Conservation (phyloP, 2,888 invertebrate genomes). For the Apoderus coryli region DNA sequence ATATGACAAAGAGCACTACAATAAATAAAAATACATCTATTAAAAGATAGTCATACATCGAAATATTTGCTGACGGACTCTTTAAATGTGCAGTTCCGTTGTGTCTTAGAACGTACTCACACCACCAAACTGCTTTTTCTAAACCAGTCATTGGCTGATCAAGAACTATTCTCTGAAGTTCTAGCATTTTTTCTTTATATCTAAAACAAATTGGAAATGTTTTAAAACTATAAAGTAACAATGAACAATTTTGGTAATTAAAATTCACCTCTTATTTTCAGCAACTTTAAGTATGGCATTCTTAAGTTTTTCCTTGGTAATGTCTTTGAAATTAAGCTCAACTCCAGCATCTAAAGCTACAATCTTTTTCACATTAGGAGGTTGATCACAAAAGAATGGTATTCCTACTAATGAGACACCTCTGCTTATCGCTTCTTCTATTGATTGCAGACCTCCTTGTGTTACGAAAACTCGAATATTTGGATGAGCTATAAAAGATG, state of each 20-base stretch:
- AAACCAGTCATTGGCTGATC: conserved; percentile 19
- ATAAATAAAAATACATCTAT: too few species aligned
- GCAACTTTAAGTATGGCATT: conserved; percentile 20
- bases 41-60: too few species aligned
- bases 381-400: conserved; percentile 25
- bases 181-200: conserved; percentile 17
- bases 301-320: conserved; percentile 21
- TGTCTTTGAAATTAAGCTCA: conserved; percentile 19
- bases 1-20: too few species aligned
- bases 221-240: too few species aligned
- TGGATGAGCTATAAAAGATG: conserved; percentile 23
- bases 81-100: conserved; percentile 33
- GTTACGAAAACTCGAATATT: conserved; percentile 23
- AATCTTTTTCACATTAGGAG: conserved; percentile 20
- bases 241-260: too few species aligned
- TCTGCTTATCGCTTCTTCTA: conserved; percentile 22
- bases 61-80: too few species aligned
- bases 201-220: conserved; percentile 15
- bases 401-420: conserved; percentile 23
- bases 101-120: conserved; percentile 36
- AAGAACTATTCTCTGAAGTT: conserved; percentile 15
- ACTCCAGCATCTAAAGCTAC: conserved; percentile 18
- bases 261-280: too few species aligned
- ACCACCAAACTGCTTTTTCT: conserved; percentile 24
- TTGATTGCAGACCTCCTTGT: conserved; percentile 24